A percentile compares a stretch with the other conserved stretches of the same genome.
Evolutionary conservation across 2,888 invertebrate genomes (phyloP).

Genomic region (Dicyrtoma fusca): DNA sequence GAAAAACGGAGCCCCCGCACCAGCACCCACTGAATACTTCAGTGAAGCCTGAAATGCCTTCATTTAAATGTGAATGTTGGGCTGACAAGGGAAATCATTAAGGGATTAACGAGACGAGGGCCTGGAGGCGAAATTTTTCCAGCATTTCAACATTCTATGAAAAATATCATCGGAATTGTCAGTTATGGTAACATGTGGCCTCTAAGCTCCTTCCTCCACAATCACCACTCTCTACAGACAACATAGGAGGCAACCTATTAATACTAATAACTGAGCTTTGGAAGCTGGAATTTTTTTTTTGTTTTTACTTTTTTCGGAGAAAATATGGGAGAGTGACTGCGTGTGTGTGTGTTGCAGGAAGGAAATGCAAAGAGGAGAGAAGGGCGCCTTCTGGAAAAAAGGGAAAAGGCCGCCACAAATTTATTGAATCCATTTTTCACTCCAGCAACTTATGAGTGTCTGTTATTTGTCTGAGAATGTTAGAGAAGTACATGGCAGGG

Average conservation of each 20-base stretch:
- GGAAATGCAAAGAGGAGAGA: background rate
- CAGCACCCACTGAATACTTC: too few relatives aligned
- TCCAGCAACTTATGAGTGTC: conserved; percentile 43
- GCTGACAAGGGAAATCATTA: conserved; percentile 33
- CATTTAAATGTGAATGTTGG: background rate
- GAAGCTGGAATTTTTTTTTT: conserved; percentile 7
- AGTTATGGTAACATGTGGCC: too few relatives aligned
- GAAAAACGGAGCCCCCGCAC: too few relatives aligned
- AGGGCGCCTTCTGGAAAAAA: conserved; percentile 23
- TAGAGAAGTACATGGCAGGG: too few relatives aligned
- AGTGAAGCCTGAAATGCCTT: too few relatives aligned
- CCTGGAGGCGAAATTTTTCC: background rate
- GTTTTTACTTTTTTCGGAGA: background rate
- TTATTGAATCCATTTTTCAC: conserved; percentile 48
- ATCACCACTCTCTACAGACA: too few relatives aligned
- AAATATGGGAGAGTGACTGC: background rate
- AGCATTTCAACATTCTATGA: too few relatives aligned
- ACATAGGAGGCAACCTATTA: background rate
- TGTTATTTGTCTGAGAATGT: conserved; percentile 44
- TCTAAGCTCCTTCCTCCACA: too few relatives aligned
- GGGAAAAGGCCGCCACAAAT: conserved; percentile 41
- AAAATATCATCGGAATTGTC: too few relatives aligned
- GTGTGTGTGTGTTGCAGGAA: background rate
- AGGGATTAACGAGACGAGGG: conserved; percentile 22
- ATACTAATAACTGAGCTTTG: conserved; percentile 8